Evolutionary conservation across 2,797 vertebrate species (phyloP).

Genomic region (Sandelia bainsii): DNA sequence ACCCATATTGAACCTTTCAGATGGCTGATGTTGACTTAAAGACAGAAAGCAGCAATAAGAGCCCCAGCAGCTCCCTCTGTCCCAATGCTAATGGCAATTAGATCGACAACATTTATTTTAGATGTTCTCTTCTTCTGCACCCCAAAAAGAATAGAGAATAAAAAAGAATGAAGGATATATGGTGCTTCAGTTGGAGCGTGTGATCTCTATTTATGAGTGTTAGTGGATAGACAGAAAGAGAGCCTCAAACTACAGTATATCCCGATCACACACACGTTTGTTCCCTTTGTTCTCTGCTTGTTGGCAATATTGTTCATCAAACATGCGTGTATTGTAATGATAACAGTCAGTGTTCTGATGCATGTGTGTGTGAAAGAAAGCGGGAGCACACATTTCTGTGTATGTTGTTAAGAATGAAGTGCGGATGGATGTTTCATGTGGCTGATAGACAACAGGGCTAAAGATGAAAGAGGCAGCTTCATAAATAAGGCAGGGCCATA

Average conservation of each 20-base stretch:
- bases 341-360: constrained; percentile 78
- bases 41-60: constrained; percentile 78
- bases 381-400: constrained; percentile 64
- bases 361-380: constrained; percentile 44
- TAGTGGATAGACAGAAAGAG: constrained; percentile 71
- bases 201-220: constrained; percentile 84
- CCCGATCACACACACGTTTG: constrained; percentile 74
- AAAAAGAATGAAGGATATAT: constrained; percentile 80
- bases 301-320: constrained; percentile 84
- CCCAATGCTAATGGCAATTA: constrained; percentile 86
- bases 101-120: constrained; percentile 84
- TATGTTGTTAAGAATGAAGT: constrained; percentile 81
- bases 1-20: constrained; percentile 86
- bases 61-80: constrained; percentile 68
- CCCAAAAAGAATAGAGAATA: constrained; percentile 82
- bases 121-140: constrained; percentile 71
- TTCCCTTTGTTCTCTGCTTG: constrained; percentile 83
- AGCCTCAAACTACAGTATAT: constrained; percentile 62
- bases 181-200: constrained; percentile 52
- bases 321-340: constrained; percentile 84
- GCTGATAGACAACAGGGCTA: constrained; percentile 85
- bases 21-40: constrained; percentile 84
- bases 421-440: constrained; percentile 83
- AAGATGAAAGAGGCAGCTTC: constrained; percentile 86
- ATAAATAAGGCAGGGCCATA: constrained; percentile 87